Percentiles rank a stretch among this genome's conserved stretches.
Evolutionary conservation across 2,113 vertebrate species (phyloP).

Genomic region (Ochotona curzoniae): DNA sequence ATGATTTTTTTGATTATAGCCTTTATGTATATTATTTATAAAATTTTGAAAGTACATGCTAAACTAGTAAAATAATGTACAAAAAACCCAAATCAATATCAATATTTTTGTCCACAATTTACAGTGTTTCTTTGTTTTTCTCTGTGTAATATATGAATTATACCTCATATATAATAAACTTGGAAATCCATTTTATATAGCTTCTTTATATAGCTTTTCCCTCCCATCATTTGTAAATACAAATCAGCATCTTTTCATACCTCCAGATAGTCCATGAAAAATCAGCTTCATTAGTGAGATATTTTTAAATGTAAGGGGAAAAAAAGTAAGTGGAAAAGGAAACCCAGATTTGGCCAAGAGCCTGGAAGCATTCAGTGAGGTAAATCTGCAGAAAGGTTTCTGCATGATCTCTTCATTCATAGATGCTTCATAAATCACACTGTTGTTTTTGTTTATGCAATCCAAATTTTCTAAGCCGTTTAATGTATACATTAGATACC

Average conservation of each 20-base stretch:
- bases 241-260: background rate
- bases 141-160: background rate
- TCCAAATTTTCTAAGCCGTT: background rate
- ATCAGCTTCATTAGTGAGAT: background rate
- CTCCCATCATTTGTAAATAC: background rate
- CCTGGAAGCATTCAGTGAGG: background rate
- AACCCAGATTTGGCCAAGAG: background rate
- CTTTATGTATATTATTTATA: background rate
- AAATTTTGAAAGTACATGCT: constrained; percentile 19
- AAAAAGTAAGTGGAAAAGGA: background rate
- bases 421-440: constrained; percentile 32
- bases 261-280: background rate
- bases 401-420: background rate
- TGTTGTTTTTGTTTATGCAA: background rate
- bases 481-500: background rate
- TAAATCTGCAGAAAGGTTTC: background rate
- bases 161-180: background rate
- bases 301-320: constrained; percentile 4
- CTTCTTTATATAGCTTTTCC: background rate
- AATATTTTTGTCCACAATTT: background rate
- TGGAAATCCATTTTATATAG: background rate
- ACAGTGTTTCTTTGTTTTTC: background rate
- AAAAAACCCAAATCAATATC: background rate
- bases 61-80: background rate
- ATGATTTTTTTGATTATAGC: background rate